Evolutionary conservation across 2,888 invertebrate species (phyloP).

Genomic region (Melinopterus prodromus): DNA sequence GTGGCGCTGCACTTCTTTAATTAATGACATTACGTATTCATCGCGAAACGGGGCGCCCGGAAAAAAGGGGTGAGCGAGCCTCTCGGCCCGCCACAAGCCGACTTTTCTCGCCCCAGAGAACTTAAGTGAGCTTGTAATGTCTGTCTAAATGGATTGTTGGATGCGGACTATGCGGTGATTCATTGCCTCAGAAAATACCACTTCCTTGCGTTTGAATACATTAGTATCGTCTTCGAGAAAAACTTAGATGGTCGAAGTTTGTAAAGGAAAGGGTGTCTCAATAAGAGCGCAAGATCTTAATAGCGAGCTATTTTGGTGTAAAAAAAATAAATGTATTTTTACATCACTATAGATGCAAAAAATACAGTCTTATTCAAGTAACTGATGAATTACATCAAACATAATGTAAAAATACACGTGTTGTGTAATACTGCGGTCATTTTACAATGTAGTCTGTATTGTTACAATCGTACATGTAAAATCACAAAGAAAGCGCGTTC

Average conservation of each 20-base stretch:
- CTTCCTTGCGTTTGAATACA: background rate
- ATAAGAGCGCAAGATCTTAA: no score
- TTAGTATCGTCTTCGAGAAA: background rate
- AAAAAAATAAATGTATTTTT: no score
- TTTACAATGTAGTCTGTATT: no score
- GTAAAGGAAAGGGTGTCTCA: background rate
- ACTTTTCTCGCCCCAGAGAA: background rate
- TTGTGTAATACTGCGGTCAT: no score
- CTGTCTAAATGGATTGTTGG: conserved; percentile 16
- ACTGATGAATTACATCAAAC: no score
- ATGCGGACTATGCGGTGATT: conserved; percentile 9
- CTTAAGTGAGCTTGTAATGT: conserved; percentile 14
- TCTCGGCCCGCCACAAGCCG: background rate
- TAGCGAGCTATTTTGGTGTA: no score
- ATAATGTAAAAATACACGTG: no score
- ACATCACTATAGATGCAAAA: no score
- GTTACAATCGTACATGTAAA: no score
- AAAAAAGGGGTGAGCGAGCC: conserved; percentile 31
- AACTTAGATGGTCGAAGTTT: background rate
- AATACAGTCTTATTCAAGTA: no score
- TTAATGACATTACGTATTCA: conserved; percentile 62
- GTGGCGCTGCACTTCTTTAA: conserved; percentile 60
- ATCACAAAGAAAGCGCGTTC: no score
- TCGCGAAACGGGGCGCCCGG: conserved; percentile 42
- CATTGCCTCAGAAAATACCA: conserved; percentile 14